Conservation (phyloP, 2,113 vertebrate species). For the Oxyura jamaicensis region DNA sequence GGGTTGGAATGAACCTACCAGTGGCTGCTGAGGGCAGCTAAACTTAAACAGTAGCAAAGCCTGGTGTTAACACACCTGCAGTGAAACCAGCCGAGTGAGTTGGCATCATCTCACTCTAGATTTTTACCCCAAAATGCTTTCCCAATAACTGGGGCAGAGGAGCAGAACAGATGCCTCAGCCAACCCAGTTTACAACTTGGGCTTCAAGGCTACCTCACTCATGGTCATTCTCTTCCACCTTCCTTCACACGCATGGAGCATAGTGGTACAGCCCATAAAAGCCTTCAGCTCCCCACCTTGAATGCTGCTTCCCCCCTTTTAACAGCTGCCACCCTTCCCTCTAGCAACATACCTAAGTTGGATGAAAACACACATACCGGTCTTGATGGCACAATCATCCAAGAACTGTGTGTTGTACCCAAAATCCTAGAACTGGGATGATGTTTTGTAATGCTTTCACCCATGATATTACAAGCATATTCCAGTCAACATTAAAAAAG, state of each 20-base stretch:
- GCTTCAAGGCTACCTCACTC: background rate
- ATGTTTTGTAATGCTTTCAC: background rate
- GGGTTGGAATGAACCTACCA: background rate
- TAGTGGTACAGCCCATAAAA: background rate
- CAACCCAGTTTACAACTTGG: fast-evolving
- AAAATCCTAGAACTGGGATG: background rate
- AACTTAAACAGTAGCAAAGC: background rate
- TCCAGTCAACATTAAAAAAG: background rate
- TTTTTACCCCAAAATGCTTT: background rate
- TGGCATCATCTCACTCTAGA: fast-evolving
- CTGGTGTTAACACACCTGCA: fast-evolving
- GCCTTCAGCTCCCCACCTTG: fast-evolving
- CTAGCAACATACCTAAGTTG: background rate
- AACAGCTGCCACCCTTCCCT: background rate
- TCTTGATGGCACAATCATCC: background rate
- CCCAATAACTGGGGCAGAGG: background rate
- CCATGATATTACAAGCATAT: background rate
- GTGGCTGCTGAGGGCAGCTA: background rate
- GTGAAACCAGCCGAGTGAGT: fast-evolving
- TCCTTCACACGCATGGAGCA: background rate
- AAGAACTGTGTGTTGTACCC: background rate
- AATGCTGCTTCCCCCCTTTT: background rate
- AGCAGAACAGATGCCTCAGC: background rate
- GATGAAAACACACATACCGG: background rate
- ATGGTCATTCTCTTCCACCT: background rate